Percentiles rank a stretch among this genome's conserved stretches.
These are phyloP conservation scores for Cerastis leucographa DNA, from an alignment of 2,888 invertebrate species.

Conservation along the genomic window DNA sequence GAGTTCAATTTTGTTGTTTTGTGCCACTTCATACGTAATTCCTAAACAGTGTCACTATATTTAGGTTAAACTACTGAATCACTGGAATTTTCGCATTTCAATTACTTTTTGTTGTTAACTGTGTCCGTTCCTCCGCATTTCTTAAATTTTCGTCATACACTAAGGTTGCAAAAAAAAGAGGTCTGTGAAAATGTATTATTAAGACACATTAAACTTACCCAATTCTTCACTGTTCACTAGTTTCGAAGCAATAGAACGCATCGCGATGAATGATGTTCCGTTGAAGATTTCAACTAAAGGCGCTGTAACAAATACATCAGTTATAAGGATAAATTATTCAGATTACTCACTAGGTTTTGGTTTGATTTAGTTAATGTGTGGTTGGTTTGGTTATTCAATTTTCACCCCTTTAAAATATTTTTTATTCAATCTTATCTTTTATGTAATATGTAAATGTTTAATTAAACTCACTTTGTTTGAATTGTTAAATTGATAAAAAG, in stretches of 20 bases:
- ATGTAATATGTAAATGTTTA: not conserved
- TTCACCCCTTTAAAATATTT: not conserved
- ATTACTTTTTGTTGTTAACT: not conserved
- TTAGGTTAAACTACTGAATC: not conserved
- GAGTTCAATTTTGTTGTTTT: not conserved
- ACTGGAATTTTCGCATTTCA: not conserved
- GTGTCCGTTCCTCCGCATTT: not conserved
- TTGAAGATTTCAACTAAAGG: constrained; percentile 94
- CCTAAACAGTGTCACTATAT: not conserved
- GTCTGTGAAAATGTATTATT: not conserved
- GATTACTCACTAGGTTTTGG: not conserved
- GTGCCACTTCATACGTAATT: not conserved
- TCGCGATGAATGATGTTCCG: constrained; percentile 94
- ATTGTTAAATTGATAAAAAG: not conserved
- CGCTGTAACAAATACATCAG: constrained; percentile 85
- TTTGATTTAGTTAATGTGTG: not conserved
- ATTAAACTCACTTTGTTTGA: not conserved
- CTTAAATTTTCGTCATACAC: not conserved
- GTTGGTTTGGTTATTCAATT: not conserved
- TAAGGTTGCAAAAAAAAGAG: not conserved
- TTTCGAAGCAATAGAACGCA: constrained; percentile 94
- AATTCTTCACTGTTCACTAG: constrained; percentile 93
- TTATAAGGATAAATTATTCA: not conserved
- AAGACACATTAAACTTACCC: constrained; percentile 83
- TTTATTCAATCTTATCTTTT: not conserved